Evolutionary conservation across 2,113 vertebrate genomes (phyloP).

Genomic region (Amphilophus citrinellus): DNA sequence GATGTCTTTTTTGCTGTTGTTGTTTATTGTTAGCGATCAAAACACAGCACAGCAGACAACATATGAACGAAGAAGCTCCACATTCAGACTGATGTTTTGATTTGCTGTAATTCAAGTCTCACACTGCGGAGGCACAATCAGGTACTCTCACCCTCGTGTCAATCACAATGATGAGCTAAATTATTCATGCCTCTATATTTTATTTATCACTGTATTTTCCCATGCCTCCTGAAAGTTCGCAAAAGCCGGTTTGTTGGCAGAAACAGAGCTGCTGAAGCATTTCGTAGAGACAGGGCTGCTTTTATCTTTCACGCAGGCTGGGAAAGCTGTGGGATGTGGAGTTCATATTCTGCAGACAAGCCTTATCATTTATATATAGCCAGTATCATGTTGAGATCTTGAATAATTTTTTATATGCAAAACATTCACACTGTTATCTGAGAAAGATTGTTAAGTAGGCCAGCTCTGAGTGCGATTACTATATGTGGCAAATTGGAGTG

Average conservation of each 20-base stretch:
- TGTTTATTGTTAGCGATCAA: slow-evolving; percentile 51
- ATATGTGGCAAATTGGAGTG: slow-evolving; percentile 31
- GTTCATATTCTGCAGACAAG: slow-evolving; percentile 75
- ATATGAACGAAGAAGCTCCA: slow-evolving; percentile 22
- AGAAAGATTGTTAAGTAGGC: slow-evolving; percentile 60
- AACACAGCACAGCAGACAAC: slow-evolving; percentile 40
- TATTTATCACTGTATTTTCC: slow-evolving; percentile 85
- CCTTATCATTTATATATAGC: slow-evolving; percentile 81
- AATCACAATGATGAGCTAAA: slow-evolving; percentile 82
- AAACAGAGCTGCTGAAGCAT: slow-evolving; percentile 77
- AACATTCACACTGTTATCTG: slow-evolving; percentile 66
- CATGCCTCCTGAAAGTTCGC: slow-evolving; percentile 81
- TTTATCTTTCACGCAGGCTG: slow-evolving; percentile 80
- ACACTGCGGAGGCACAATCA: slow-evolving; percentile 76
- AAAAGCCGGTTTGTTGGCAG: slow-evolving; percentile 75
- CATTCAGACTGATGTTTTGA: slow-evolving; percentile 66
- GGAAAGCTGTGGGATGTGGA: slow-evolving; percentile 72
- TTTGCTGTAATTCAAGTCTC: slow-evolving; percentile 78
- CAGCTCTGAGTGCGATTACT: slow-evolving; percentile 55
- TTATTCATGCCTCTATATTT: slow-evolving; percentile 83
- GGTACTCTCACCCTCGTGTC: slow-evolving; percentile 77
- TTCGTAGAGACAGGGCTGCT: slow-evolving; percentile 76
- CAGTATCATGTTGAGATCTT: slow-evolving; percentile 70
- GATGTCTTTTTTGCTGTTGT: background rate
- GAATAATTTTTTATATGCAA: slow-evolving; percentile 72